These are phyloP conservation scores for Lamprotornis superbus DNA, from an alignment of 2,113 vertebrate genomes.

Conservation along the genomic window DNA sequence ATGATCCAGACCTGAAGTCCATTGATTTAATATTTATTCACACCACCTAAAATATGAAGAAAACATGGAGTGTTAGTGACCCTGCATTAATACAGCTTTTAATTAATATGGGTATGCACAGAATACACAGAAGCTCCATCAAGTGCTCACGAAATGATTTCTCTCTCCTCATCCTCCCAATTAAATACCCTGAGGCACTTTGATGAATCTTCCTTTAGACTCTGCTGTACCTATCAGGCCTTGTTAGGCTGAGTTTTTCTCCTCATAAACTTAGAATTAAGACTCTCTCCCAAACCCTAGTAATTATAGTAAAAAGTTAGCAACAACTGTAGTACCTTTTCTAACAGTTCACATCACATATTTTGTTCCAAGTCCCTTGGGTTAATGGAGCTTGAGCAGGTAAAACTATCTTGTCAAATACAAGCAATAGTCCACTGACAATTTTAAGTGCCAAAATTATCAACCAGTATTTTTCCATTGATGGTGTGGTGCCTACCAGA, in stretches of 20 bases:
- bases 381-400: not conserved
- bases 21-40: no score
- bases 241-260: not conserved
- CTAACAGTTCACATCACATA: not conserved
- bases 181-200: not conserved
- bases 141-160: not conserved
- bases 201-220: not conserved
- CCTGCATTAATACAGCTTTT: not conserved
- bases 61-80: no score
- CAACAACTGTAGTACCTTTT: not conserved
- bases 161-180: not conserved
- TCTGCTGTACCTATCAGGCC: not conserved
- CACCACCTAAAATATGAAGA: no score
- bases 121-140: not conserved
- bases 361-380: not conserved
- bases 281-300: not conserved
- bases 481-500: no score
- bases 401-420: not conserved
- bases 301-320: not conserved
- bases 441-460: no score
- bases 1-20: no score
- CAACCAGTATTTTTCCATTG: no score
- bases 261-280: not conserved
- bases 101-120: not conserved
- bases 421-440: not conserved